Base-by-base conservation (phyloP, 2,888 invertebrate species). In the Caenorhabditis sp. region DNA sequence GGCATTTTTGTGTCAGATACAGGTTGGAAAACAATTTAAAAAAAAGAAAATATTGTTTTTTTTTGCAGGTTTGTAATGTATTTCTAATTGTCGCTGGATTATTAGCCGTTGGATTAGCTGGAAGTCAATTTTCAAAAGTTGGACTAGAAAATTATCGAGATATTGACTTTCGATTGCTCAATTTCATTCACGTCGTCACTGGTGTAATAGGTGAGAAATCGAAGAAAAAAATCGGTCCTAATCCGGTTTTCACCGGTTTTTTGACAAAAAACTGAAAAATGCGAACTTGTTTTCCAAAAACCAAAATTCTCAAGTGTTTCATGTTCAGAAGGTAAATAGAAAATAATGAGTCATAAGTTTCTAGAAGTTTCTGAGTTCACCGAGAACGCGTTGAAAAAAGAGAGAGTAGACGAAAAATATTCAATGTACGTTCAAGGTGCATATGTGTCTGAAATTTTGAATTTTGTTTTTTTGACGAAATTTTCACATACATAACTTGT, bases 81-180 rank as follows among this genome's bases (percentile, higher is more conserved):
- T 67, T 83, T 50, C 78, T 87, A 49, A 75, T 87, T 49, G 51
- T 84, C 55, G 69, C 81, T 43, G 87, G 87, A 36, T 69, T 87
- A 53, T 70, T 78, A 21, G 77, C 85, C 17, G 77, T 83, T 1
- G 87, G 81, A n/a, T 69, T 87, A 19, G 83, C 83, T 26, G 83
- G 83, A 2, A 81, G 80, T 59, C 87, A 87, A 71, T 87, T 87
- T 73, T 82, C 85, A 19, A 69, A 75, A 43, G 82, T 87, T 54
- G 83, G 81, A 12, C 58, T 87, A 14, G 84, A 86, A 64, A 85
- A 84, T 70, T 86, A 84, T 63, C 71, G 84, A 6, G 83, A 85
- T 62, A 87, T 88, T 58, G 87, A 87, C 63, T 71, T 87, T 36
- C 77, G 87, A 64, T 68, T 87, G 43, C 74, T 87, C 26, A 83